Evolutionary conservation across 2,888 invertebrate species (phyloP), one percentile per base, ranked within the genome.

Genomic region (Xanthorhoe designata): DNA sequence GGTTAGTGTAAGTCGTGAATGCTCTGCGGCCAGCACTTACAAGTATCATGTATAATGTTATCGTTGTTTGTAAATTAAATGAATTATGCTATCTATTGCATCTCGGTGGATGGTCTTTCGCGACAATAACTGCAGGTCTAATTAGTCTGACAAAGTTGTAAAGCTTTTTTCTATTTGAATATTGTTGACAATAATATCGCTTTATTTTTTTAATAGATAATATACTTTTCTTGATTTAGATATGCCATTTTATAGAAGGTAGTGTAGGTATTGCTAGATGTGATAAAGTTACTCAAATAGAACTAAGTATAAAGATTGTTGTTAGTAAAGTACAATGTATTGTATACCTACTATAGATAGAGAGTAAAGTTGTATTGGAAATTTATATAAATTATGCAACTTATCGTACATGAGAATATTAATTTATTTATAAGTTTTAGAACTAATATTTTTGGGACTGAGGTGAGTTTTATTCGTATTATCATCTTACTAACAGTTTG

Each of bases 291-390:
- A 59, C 17, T 54, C 57, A 53, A 53, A 58, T 54, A 45, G 52
- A 53, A 32, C 9, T 19, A 53, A 68, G 63, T 67, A 67, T 59
- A 60, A 67, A 47, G 18, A 61, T 61, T 63, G 55, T 55, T 59
- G 60, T 54, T 56, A 66, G 66, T 58, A 42, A 53, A 38, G 7
- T 51, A 58, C 18, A 19, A 45, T 53, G 55, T 57, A 56, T 64
- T n/a, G n/a, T n/a, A n/a, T n/a, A n/a, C n/a, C n/a, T n/a, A 60
- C 42, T 54, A 42, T 66, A 58, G 24, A 24, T 24, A n/a, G 24
- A 24, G 49, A 17, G 61, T 60, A 24, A 53, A 49, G 18, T 58
- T 45, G 53, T 54, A 58, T 61, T 61, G 35, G 19, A 52, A 57
- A 49, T 49, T 53, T 58, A 62, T 51, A 62, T 60, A 59, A 60